Conservation (phyloP, 2,797 vertebrate species). For the Malurus leucopterus region DNA sequence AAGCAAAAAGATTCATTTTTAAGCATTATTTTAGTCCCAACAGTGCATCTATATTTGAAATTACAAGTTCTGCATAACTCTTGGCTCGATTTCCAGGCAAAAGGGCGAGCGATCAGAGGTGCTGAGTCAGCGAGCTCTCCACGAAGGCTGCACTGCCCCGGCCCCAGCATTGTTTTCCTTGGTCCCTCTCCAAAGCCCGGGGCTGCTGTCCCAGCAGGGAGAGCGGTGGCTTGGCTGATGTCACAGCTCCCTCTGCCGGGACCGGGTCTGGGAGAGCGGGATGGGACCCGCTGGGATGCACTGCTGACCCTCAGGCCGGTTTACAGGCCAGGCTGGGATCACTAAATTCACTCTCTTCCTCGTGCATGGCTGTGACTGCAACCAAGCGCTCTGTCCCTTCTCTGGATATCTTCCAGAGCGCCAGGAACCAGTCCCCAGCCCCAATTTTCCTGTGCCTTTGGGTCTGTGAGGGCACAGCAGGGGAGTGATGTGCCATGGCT, state of each 20-base stretch:
- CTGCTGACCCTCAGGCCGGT: neutral
- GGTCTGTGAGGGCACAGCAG: neutral
- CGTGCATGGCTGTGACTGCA: rapidly evolving
- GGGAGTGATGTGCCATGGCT: neutral
- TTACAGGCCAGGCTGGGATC: neutral
- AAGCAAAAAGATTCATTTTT: neutral
- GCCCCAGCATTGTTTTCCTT: neutral
- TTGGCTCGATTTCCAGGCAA: neutral
- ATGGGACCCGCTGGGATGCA: neutral
- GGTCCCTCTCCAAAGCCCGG: neutral
- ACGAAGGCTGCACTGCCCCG: rapidly evolving
- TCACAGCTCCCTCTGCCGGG: constrained; percentile 60
- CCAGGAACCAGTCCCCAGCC: neutral
- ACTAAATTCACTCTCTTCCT: neutral
- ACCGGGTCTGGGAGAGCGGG: neutral
- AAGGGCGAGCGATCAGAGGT: rapidly evolving
- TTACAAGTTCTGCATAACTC: neutral
- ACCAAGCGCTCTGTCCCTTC: neutral
- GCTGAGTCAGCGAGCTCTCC: neutral
- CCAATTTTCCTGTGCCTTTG: rapidly evolving
- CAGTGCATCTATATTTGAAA: neutral
- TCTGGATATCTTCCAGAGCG: neutral
- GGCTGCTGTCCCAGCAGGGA: neutral
- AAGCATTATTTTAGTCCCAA: neutral
- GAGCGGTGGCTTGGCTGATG: neutral